Conservation (phyloP, 2,113 vertebrate genomes). For the Ceyx margarethae region DNA sequence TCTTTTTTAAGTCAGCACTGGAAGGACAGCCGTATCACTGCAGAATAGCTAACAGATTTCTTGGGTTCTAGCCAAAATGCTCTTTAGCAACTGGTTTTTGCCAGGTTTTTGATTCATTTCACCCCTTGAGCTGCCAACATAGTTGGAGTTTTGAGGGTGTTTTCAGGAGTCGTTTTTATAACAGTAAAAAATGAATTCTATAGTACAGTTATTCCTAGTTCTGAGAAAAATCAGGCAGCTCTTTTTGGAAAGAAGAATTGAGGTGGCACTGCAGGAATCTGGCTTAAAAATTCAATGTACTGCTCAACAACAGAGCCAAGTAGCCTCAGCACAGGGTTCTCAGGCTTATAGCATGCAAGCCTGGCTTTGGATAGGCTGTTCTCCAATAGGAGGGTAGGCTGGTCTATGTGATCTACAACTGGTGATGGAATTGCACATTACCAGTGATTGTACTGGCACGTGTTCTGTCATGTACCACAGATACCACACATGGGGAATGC, state of each 20-base stretch:
- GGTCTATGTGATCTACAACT: neutral
- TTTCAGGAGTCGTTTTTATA: neutral
- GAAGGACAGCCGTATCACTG: slow-evolving; percentile 46
- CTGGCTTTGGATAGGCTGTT: neutral
- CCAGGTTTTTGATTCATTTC: slow-evolving; percentile 5
- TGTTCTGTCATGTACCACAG: neutral
- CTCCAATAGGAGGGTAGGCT: neutral
- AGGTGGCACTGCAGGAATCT: neutral
- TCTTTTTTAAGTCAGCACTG: slow-evolving; percentile 34
- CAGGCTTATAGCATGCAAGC: neutral
- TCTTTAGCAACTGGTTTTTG: neutral
- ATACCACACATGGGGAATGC: rapidly evolving
- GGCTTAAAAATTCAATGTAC: neutral
- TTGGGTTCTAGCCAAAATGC: slow-evolving; percentile 44
- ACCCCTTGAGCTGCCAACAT: neutral
- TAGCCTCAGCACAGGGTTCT: neutral
- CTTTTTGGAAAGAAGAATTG: neutral
- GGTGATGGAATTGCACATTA: neutral
- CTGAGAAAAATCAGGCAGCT: neutral
- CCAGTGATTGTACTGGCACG: neutral
- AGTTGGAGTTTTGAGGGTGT: neutral
- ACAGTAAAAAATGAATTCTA: neutral
- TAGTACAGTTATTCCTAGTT: neutral
- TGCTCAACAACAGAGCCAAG: neutral
- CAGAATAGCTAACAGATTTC: slow-evolving; percentile 61